Percentiles rank a stretch among this genome's conserved stretches.
phyloP scores from a whole-genome alignment of 2,888 invertebrate species.

The Antitype chi region DNA sequence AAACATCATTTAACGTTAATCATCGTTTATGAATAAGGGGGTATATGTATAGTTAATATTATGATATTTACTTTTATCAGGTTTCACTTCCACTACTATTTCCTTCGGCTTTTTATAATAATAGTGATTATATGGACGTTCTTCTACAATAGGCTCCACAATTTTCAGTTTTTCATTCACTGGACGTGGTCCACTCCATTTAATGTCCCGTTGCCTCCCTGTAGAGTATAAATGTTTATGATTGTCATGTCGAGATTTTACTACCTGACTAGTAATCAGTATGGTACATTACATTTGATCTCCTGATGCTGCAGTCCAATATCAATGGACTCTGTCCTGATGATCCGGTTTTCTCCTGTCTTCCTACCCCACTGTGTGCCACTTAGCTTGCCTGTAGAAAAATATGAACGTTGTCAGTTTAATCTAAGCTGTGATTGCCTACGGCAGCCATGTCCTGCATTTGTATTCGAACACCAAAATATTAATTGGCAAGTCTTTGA shows the following conservation, averaged over 20 bases:
- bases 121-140: not conserved
- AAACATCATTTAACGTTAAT: too few species aligned
- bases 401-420: not conserved
- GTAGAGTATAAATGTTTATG: not conserved
- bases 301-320: conserved; percentile 14
- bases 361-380: conserved; percentile 43
- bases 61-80: conserved; percentile 32
- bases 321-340: conserved; percentile 39
- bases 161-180: conserved; percentile 6
- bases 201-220: conserved; percentile 30
- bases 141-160: not conserved
- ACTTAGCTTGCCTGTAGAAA: conserved; percentile 12
- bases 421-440: not conserved
- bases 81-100: conserved; percentile 21
- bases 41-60: not conserved
- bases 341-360: conserved; percentile 36
- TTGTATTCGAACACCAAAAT: not conserved
- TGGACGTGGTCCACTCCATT: conserved; percentile 41
- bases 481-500: not conserved
- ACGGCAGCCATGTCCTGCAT: not conserved
- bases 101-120: not conserved
- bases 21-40: too few species aligned
- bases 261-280: not conserved
- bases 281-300: conserved; percentile 38
- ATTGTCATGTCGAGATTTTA: conserved; percentile 1